Evolutionary conservation across 2,797 vertebrate genomes (phyloP).

Genomic region (Phaenicophaeus curvirostris): DNA sequence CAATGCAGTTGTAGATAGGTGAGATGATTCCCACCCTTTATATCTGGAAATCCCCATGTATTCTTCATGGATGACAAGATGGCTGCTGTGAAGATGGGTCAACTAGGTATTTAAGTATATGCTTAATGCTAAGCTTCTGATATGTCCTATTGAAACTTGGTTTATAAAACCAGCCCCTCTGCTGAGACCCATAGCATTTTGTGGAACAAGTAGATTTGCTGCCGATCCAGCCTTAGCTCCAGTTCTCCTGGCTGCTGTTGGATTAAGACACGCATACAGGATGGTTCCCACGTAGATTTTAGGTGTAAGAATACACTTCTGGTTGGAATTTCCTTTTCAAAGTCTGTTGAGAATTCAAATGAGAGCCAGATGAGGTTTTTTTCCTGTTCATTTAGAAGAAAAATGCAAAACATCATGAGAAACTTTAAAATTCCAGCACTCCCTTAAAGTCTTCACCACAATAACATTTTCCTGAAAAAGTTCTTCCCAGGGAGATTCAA

Average conservation of each 20-base stretch:
- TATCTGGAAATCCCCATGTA: background rate
- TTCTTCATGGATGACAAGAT: background rate
- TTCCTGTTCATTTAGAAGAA: slow-evolving; percentile 47
- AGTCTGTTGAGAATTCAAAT: slow-evolving; percentile 71
- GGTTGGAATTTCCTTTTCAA: slow-evolving; percentile 74
- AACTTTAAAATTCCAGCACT: slow-evolving; percentile 50
- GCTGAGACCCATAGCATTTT: background rate
- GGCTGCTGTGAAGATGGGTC: background rate
- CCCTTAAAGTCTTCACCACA: slow-evolving; percentile 30
- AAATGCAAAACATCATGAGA: slow-evolving; percentile 67
- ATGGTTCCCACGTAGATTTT: slow-evolving; percentile 49
- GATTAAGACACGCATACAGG: slow-evolving; percentile 29
- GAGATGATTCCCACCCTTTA: background rate
- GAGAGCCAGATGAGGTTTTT: slow-evolving; percentile 66
- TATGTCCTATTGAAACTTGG: background rate
- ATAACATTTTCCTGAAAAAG: slow-evolving; percentile 15
- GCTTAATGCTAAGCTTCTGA: background rate
- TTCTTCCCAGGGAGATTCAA: slow-evolving; percentile 25
- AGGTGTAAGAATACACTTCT: slow-evolving; percentile 58
- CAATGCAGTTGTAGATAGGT: background rate
- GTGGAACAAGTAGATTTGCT: background rate
- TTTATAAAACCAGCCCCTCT: background rate
- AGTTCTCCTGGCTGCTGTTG: slow-evolving; percentile 28
- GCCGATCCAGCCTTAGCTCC: background rate
- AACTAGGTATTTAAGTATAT: background rate